Conservation (phyloP, 2,797 vertebrate species). For the Gymnoscopelus microlampas region DNA sequence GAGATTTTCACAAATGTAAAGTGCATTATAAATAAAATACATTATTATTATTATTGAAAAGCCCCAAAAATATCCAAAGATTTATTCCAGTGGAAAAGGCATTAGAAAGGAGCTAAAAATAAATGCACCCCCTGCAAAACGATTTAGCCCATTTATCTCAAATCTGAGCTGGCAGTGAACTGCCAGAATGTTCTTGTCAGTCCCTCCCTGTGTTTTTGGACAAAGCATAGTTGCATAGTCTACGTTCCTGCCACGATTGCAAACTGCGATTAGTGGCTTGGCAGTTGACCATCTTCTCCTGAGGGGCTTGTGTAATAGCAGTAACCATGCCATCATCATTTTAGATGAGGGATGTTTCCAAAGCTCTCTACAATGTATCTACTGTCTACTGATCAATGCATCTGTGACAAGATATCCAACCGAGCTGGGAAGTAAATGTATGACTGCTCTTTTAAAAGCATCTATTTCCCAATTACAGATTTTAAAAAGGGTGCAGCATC, state of each 20-base stretch:
- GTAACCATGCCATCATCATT: neutral
- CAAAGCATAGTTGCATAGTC: no score
- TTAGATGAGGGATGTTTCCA: no score
- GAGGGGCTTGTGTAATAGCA: neutral
- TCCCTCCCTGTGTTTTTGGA: neutral
- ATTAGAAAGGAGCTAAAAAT: no score
- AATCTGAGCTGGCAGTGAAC: neutral
- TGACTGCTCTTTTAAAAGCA: slow-evolving; percentile 16
- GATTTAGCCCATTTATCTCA: neutral
- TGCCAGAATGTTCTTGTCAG: neutral
- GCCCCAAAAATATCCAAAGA: no score
- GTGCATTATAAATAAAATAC: no score
- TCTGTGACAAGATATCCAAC: slow-evolving; percentile 9
- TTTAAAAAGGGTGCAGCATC: slow-evolving; percentile 4
- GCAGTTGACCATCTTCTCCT: neutral
- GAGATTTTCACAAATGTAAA: no score
- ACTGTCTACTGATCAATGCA: neutral
- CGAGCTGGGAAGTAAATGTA: neutral
- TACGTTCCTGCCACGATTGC: no score
- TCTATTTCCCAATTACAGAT: slow-evolving; percentile 23
- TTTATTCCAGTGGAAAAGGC: no score
- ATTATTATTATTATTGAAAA: no score
- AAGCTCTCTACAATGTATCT: neutral
- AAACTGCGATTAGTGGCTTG: neutral
- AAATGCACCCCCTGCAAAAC: no score